Evolutionary conservation across 2,113 vertebrate species (phyloP), one percentile per base, ranked within the genome.

Genomic region (Hydrolagus affinis): DNA sequence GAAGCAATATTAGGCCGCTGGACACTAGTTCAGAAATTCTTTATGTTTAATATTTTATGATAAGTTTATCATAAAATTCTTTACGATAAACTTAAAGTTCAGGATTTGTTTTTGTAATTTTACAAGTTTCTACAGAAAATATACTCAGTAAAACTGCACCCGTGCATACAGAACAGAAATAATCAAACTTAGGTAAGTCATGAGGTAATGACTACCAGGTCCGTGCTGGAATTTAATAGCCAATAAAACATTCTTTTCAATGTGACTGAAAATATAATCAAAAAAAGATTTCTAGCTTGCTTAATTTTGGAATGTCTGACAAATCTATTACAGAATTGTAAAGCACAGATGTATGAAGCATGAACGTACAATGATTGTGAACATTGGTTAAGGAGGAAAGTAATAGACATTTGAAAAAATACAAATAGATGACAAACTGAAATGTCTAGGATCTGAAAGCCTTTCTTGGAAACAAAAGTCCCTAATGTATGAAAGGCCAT

Each of bases 191-290:
- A 68, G 44, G 25, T 19, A 92, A 92, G 90, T 90, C 89, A 90
- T 90, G 86, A 89, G 0, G 86, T 90, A 89, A 88, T 91, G 89
- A 91, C 89, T 89, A 91, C 90, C 88, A 91, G 90, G 88, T 88
- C 90, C 91, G 88, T 86, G 87, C 77, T 90, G 90, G 89, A 89
- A 90, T 87, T 88, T 87, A 91, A 92, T 90, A 88, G 15, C 66
- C 66, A 28, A 10, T 83, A 83, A 28, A 77, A 80, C 44, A 64
- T 8, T 6, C 28, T 78, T 78, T 25, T 21, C 57, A 78, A 28
- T 8, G 14, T 64, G 78, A 21, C 28, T 66, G 10, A 83, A 83
- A 23, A 30, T 83, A 68, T 17, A 68, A 32, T 64, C 15, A n/a
- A 66, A 21, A 17, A 83, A 11, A 66, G 30, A 66, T 32, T 32